A percentile compares a stretch with the other conserved stretches of the same genome.
Evolutionary conservation across 2,797 vertebrate species (phyloP).

Genomic region (Tachyglossus aculeatus): DNA sequence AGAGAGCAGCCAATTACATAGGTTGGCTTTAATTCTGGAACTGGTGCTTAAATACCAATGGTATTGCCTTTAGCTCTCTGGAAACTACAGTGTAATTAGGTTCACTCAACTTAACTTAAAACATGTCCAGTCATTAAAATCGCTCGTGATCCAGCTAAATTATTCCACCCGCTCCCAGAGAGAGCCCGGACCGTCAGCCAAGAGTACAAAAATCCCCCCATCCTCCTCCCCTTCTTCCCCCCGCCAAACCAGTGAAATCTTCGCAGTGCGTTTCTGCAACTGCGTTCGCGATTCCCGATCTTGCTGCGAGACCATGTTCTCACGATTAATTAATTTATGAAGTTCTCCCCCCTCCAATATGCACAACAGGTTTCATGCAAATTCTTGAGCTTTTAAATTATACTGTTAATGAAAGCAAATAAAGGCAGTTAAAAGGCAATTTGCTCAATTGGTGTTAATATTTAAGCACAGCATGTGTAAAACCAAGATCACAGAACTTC

Average conservation of each 20-base stretch:
- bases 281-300: constrained; percentile 2
- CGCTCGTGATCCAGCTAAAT: constrained; percentile 55
- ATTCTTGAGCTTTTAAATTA: constrained; percentile 84
- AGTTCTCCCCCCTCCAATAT: constrained; percentile 33
- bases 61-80: constrained; percentile 35
- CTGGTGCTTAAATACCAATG: not conserved
- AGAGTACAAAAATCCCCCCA: constrained; percentile 55
- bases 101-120: constrained; percentile 55
- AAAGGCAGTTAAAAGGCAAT: constrained; percentile 86
- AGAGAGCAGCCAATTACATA: constrained; percentile 53
- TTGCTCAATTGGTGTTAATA: constrained; percentile 86
- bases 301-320: constrained; percentile 55
- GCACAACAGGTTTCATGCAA: constrained; percentile 82
- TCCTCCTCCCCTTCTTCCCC: constrained; percentile 21
- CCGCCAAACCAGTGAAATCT: constrained; percentile 26
- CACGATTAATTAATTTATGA: constrained; percentile 60
- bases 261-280: constrained; percentile 29
- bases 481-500: constrained; percentile 66
- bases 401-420: constrained; percentile 84
- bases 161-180: not conserved
- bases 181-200: constrained; percentile 24
- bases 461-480: constrained; percentile 83
- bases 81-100: constrained; percentile 43
- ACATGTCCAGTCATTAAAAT: constrained; percentile 57
- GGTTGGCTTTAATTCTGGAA: constrained; percentile 20